These are phyloP conservation scores for Mus musculus DNA, from an alignment of 2,113 vertebrate genomes.

Conservation along the genomic window DNA sequence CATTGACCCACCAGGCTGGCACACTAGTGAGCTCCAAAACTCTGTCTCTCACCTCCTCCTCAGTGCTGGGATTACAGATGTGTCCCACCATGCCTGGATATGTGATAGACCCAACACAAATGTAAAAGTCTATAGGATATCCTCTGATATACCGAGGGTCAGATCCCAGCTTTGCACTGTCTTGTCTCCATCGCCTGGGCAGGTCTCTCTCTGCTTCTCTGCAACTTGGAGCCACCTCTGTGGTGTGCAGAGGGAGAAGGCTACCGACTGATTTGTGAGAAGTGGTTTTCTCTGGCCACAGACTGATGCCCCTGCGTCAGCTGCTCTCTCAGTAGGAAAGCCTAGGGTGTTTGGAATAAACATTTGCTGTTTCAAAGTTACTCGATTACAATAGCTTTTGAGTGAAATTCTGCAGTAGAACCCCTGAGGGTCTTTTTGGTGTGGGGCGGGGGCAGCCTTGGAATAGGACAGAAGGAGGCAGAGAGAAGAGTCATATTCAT, in stretches of 20 bases:
- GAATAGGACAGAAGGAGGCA: background rate
- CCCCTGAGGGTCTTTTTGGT: background rate
- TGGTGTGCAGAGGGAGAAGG: background rate
- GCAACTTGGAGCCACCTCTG: background rate
- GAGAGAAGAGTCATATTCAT: background rate
- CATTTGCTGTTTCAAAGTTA: background rate
- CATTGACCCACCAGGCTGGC: background rate
- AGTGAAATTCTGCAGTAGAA: background rate
- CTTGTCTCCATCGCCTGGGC: background rate
- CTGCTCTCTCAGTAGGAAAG: slow-evolving; percentile 36
- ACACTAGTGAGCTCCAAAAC: background rate
- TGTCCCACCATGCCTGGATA: background rate
- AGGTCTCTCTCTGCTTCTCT: background rate
- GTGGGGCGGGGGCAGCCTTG: background rate
- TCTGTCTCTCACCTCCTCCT: background rate
- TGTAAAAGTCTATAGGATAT: background rate
- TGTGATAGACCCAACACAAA: background rate
- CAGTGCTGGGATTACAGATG: background rate
- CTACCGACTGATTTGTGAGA: background rate
- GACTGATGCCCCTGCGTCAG: background rate
- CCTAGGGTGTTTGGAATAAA: slow-evolving; percentile 41
- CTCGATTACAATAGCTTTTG: background rate
- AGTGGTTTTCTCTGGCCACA: background rate
- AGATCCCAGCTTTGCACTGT: background rate
- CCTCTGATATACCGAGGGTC: background rate